Evolutionary conservation across 2,888 invertebrate species (phyloP), one percentile per base, ranked within the genome.

Genomic region (Drosophila paranaensis): DNA sequence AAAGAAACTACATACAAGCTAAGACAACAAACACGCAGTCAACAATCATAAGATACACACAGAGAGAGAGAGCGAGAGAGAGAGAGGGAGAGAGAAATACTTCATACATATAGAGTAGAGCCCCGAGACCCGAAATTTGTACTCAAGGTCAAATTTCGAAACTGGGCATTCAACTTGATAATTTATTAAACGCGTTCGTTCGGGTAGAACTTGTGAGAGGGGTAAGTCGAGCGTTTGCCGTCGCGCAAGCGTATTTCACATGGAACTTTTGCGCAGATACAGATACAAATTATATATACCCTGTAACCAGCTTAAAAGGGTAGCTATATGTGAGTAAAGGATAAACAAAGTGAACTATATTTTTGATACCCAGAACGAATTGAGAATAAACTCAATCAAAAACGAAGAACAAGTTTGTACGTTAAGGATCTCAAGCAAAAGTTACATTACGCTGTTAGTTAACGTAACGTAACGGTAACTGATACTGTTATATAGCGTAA

Each of bases 161-260:
- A 91, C 89, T 88, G 91, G 90, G 82, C 91, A 79, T 91, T 91
- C 91, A 91, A 91, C 91, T 90, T 85, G 84, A 86, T 89, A 89
- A 89, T 89, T 88, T 88, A 88, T 88, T 69, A 88, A 89, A 88
- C 90, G 83, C 88, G 90, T 88, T 89, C 79, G 79, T 65, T 66
- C 48, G 67, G 16, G 62, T 64, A 58, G 66, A 82, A 74, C 74
- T 71, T 72, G 72, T 62, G 71, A 77, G 85, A 74, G 85, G 85
- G 88, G 82, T 68, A 81, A 78, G 65, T 69, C 48, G 48, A 33
- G 46, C 37, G 40, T n/a, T 55, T 39, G 60, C 10, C 53, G 76
- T 43, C 66, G 87, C 82, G 82, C 82, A 82, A 82, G 82, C 82
- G 82, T 83, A 81, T 54, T 75, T 51, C 56, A 62, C 46, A 60